These are phyloP conservation scores for Sinohyriopsis cumingii DNA, from an alignment of 2,888 invertebrate genomes.

Conservation along the genomic window DNA sequence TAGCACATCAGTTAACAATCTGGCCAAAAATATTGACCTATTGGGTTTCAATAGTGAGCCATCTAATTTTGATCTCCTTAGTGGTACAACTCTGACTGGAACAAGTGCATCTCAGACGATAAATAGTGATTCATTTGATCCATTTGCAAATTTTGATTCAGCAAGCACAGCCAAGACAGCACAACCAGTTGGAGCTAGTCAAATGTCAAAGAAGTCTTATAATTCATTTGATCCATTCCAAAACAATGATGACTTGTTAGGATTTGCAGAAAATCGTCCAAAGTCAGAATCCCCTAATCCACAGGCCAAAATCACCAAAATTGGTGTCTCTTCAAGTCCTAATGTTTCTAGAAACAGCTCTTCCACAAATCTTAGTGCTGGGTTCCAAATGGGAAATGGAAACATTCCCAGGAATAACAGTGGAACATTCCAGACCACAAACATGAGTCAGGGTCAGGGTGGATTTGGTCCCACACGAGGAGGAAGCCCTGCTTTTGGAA, in stretches of 20 bases:
- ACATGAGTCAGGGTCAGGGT: constrained; percentile 23
- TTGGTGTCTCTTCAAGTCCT: constrained; percentile 28
- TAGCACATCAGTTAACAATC: constrained; percentile 17
- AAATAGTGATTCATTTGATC: constrained; percentile 58
- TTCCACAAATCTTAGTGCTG: constrained; percentile 31
- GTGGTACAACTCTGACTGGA: constrained; percentile 27
- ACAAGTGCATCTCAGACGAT: constrained; percentile 5
- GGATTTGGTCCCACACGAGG: constrained; percentile 11
- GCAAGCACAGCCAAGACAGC: constrained; percentile 18
- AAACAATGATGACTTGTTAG: constrained; percentile 1
- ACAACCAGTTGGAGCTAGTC: constrained; percentile 27
- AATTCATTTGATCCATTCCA: constrained; percentile 61
- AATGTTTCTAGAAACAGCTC: constrained; percentile 45
- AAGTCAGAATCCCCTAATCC: background rate
- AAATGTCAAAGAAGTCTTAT: constrained; percentile 20
- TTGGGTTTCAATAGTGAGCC: constrained; percentile 49
- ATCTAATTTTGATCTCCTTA: constrained; percentile 58
- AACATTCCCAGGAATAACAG: constrained; percentile 24
- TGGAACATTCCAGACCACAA: constrained; percentile 28
- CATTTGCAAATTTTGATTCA: constrained; percentile 54
- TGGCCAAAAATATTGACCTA: constrained; percentile 44
- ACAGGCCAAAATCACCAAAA: constrained; percentile 3
- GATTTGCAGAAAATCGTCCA: too few relatives aligned
- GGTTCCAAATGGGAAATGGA: constrained; percentile 16
- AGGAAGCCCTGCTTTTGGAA: constrained; percentile 12